phyloP scores from a whole-genome alignment of 2,113 vertebrate genomes.

The Callorhinus ursinus region DNA sequence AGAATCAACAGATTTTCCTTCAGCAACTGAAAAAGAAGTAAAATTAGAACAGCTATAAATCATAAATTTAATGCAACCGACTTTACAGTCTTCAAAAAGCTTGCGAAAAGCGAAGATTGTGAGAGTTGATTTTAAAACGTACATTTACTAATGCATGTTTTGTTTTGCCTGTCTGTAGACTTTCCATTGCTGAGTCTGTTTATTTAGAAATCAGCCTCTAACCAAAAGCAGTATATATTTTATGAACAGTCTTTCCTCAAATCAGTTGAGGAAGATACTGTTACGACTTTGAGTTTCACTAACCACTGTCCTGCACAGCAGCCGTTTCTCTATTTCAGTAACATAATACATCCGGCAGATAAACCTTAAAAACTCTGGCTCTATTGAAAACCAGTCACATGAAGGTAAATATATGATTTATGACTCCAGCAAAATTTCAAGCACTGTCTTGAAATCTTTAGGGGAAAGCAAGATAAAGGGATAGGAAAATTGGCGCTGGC shows the following conservation, averaged over 20 bases:
- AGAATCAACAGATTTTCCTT: background rate
- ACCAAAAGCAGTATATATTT: conserved; percentile 78
- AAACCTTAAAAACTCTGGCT: conserved; percentile 76
- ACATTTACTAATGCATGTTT: conserved; percentile 40
- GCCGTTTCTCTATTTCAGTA: conserved; percentile 83
- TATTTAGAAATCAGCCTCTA: conserved; percentile 81
- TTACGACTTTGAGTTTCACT: conserved; percentile 79
- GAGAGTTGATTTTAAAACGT: conserved; percentile 62
- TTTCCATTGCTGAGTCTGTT: conserved; percentile 75
- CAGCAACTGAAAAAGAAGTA: conserved; percentile 12
- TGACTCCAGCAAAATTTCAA: conserved; percentile 73
- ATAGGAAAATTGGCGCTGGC: conserved; percentile 62
- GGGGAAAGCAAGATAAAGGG: conserved; percentile 62
- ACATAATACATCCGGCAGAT: conserved; percentile 81
- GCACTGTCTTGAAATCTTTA: conserved; percentile 66
- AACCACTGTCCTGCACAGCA: conserved; percentile 76
- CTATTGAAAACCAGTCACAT: conserved; percentile 78
- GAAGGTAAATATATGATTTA: conserved; percentile 81
- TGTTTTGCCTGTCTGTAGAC: conserved; percentile 60
- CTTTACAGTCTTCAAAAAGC: conserved; percentile 45
- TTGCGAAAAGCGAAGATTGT: conserved; percentile 28
- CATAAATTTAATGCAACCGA: background rate
- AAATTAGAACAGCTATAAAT: conserved; percentile 47
- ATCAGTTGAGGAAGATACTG: conserved; percentile 80
- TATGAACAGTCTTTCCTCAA: conserved; percentile 83